phyloP scores from a whole-genome alignment of 1,140 invertebrate species.

The Drosophila erecta region DNA sequence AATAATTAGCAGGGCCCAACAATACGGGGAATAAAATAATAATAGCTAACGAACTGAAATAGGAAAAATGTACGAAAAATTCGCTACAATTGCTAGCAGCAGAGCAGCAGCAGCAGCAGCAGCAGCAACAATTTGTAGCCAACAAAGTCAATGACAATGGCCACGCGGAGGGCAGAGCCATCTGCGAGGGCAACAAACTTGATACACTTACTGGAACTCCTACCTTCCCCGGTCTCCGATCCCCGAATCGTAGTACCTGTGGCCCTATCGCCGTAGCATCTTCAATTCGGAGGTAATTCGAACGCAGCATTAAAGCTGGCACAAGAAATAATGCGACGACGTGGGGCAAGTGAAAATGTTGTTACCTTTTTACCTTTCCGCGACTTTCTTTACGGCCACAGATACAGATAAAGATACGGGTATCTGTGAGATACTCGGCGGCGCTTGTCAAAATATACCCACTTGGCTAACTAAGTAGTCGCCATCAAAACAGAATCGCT shows the following conservation, averaged over 20 bases:
- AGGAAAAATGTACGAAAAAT: constrained; percentile 71
- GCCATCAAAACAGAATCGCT: constrained; percentile 28
- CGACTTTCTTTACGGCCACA: constrained; percentile 61
- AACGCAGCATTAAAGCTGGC: constrained; percentile 61
- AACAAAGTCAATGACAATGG: constrained; percentile 76
- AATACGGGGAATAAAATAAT: constrained; percentile 68
- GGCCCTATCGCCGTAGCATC: constrained; percentile 60
- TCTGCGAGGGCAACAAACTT: constrained; percentile 64
- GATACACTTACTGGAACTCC: constrained; percentile 10
- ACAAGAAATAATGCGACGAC: constrained; percentile 54
- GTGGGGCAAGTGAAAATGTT: constrained; percentile 77
- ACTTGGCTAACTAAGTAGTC: constrained; percentile 23
- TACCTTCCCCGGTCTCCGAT: background rate
- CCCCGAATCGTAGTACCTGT: constrained; percentile 14
- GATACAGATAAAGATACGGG: constrained; percentile 7
- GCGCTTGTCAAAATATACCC: constrained; percentile 63
- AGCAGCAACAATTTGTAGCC: constrained; percentile 54
- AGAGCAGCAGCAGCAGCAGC: constrained; percentile 6
- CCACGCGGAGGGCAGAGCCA: constrained; percentile 33
- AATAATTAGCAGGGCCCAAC: constrained; percentile 75
- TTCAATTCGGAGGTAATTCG: constrained; percentile 59
- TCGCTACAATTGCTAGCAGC: constrained; percentile 64
- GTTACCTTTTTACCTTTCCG: constrained; percentile 66
- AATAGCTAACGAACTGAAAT: constrained; percentile 72
- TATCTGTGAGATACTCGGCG: constrained; percentile 73